Conservation (phyloP, 2,797 vertebrate genomes). For the Oreochromis mossambicus region DNA sequence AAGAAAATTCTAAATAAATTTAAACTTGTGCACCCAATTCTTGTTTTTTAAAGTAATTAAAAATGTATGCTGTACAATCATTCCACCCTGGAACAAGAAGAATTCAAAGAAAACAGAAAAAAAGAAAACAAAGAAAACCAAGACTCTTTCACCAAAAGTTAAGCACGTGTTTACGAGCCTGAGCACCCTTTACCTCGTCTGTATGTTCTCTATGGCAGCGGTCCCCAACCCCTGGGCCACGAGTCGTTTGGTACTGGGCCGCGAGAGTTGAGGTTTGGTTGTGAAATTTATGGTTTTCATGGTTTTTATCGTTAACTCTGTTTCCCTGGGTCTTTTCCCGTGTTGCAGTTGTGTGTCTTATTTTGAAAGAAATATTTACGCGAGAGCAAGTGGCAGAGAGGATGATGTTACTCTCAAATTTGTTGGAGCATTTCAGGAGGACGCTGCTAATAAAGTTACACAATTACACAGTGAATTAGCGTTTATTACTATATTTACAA, state of each 20-base stretch:
- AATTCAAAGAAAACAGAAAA: fast-evolving
- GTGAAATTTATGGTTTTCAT: not conserved
- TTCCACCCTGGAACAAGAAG: not conserved
- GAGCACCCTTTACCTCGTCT: not conserved
- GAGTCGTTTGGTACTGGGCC: fast-evolving
- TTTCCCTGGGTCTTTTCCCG: not conserved
- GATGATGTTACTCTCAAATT: not conserved
- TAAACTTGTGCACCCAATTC: not conserved
- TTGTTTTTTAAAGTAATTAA: not conserved
- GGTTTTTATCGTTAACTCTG: fast-evolving
- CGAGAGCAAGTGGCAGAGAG: not conserved
- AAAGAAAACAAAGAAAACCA: not conserved
- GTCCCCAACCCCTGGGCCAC: fast-evolving
- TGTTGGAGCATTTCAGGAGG: not conserved
- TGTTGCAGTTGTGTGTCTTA: not conserved
- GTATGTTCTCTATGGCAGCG: fast-evolving
- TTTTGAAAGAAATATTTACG: not conserved
- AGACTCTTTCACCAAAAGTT: not conserved
- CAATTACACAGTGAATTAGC: not conserved
- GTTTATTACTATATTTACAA: not conserved
- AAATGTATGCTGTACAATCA: not conserved
- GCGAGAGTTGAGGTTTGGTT: not conserved
- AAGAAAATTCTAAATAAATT: not conserved
- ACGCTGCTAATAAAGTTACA: not conserved
- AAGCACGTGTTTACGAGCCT: fast-evolving